These are phyloP conservation scores for Cyphomyrus discorhynchus DNA, from an alignment of 2,113 vertebrate species.

Conservation along the genomic window DNA sequence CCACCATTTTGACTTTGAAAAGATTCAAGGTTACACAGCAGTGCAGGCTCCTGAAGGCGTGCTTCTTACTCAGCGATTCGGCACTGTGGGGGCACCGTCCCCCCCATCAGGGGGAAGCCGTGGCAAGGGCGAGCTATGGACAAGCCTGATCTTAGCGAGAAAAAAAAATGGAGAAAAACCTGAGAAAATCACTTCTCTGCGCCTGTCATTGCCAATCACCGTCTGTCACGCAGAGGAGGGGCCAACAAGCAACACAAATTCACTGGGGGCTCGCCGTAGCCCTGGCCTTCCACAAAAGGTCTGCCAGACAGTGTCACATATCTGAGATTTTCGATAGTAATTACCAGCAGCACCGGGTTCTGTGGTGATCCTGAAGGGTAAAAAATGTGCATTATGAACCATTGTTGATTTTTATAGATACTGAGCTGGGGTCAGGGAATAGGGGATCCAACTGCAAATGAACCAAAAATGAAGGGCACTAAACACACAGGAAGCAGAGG, in stretches of 20 bases:
- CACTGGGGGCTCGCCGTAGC: not conserved
- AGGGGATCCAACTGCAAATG: not conserved
- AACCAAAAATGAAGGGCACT: not conserved
- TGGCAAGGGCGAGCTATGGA: not conserved
- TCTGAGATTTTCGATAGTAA: not conserved
- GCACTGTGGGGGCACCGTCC: not conserved
- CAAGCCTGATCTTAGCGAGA: not conserved
- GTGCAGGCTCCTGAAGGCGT: not conserved
- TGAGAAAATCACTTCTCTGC: not conserved
- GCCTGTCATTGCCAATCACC: not conserved
- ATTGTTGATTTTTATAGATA: not conserved
- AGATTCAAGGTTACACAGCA: slow-evolving; percentile 1
- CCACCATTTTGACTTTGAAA: not conserved
- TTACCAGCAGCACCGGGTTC: not conserved
- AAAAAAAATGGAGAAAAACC: not conserved
- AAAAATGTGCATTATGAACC: not conserved
- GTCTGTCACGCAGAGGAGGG: not conserved
- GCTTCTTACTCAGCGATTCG: not conserved
- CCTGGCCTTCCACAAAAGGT: not conserved
- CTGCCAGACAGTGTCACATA: not conserved
- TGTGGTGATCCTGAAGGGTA: not conserved
- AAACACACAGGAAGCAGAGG: not conserved
- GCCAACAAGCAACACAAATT: not conserved
- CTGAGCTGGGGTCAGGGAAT: not conserved
- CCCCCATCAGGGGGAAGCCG: not conserved